phyloP scores from a whole-genome alignment of 2,113 vertebrate genomes.

The Paramisgurnus dabryanus region DNA sequence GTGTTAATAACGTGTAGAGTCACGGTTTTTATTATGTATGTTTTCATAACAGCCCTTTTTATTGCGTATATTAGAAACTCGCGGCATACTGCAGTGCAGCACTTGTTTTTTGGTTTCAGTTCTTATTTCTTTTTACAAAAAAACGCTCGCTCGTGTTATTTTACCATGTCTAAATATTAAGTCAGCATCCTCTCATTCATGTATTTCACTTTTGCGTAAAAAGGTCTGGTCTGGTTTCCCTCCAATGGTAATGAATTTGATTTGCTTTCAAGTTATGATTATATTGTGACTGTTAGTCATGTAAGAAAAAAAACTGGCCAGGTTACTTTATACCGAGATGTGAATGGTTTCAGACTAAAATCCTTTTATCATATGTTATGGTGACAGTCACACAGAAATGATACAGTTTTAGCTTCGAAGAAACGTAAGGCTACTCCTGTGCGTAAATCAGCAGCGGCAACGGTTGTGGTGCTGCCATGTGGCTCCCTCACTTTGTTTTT shows the following conservation, averaged over 20 bases:
- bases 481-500: conserved; percentile 1
- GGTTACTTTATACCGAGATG: not conserved
- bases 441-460: not conserved
- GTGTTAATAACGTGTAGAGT: conserved; percentile 66
- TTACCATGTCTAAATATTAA: conserved; percentile 11
- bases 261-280: conserved; percentile 6
- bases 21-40: conserved; percentile 61
- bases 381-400: not conserved
- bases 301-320: not conserved
- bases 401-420: not conserved
- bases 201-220: conserved; percentile 35
- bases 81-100: conserved; percentile 50
- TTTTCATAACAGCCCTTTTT: conserved; percentile 51
- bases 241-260: conserved; percentile 20
- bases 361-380: not conserved
- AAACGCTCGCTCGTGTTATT: conserved; percentile 10
- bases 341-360: conserved; percentile 14
- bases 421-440: not conserved
- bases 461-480: conserved; percentile 5
- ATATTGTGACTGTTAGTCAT: conserved; percentile 28
- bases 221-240: conserved; percentile 13
- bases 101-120: conserved; percentile 49
- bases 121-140: conserved; percentile 38
- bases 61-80: conserved; percentile 39
- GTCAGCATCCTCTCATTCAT: not conserved